phyloP scores from a whole-genome alignment of 2,797 vertebrate genomes.

The Ataeniobius toweri region DNA sequence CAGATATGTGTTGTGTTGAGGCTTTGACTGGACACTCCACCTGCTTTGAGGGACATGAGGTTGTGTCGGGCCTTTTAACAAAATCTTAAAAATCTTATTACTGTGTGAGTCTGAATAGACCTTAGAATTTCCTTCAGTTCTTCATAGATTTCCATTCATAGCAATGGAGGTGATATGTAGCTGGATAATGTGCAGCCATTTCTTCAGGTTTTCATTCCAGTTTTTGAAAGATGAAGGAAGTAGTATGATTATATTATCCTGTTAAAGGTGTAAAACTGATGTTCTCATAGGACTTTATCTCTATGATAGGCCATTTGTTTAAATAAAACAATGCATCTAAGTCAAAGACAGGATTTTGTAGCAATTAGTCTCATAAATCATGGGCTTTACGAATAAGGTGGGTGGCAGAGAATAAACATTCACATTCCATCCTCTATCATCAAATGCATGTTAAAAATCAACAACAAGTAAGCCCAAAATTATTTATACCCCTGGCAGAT shows the following conservation, averaged over 20 bases:
- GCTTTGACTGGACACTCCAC: not conserved
- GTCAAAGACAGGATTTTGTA: not conserved
- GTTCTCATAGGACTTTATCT: not conserved
- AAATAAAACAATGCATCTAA: not conserved
- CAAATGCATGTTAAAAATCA: not conserved
- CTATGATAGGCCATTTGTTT: not conserved
- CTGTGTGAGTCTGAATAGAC: no score
- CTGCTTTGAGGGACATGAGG: not conserved
- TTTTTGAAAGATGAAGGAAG: not conserved
- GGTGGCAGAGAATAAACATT: not conserved
- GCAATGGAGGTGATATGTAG: no score
- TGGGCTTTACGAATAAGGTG: not conserved
- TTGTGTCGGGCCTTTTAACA: no score
- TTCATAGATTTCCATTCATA: no score
- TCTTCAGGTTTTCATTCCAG: no score
- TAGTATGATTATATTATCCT: not conserved
- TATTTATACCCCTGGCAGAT: not conserved
- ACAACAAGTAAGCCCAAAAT: not conserved
- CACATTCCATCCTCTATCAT: not conserved
- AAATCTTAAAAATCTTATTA: no score
- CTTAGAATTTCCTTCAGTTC: no score
- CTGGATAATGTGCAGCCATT: no score
- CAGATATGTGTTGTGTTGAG: not conserved
- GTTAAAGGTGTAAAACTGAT: not conserved
- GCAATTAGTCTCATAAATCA: not conserved